phyloP scores from a whole-genome alignment of 2,113 vertebrate species.

The Pteruthius melanotis region DNA sequence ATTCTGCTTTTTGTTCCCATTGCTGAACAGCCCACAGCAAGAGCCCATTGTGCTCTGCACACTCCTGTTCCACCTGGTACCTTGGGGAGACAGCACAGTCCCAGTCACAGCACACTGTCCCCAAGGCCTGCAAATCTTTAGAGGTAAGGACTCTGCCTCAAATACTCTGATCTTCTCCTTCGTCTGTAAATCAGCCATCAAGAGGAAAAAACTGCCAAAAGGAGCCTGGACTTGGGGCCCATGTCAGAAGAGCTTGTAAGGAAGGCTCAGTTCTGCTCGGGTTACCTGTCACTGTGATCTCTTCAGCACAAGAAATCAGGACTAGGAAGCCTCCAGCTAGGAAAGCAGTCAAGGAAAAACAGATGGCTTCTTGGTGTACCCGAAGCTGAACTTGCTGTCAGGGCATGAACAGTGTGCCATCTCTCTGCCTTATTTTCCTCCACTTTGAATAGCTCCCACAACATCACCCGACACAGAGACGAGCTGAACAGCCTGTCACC shows the following conservation, averaged over 20 bases:
- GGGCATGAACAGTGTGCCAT: not conserved
- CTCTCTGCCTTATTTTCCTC: not conserved
- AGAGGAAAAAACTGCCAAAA: not conserved
- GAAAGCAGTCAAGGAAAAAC: not conserved
- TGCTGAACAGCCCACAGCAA: not conserved
- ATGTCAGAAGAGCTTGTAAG: not conserved
- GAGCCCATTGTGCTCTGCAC: not conserved
- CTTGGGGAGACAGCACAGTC: fast-evolving
- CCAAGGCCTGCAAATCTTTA: not conserved
- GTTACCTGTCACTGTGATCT: not conserved
- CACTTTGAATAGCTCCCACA: fast-evolving
- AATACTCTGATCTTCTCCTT: not conserved
- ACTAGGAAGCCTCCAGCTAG: not conserved
- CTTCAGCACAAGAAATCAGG: not conserved
- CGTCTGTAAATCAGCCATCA: not conserved
- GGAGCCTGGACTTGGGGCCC: not conserved
- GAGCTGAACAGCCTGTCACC: not conserved
- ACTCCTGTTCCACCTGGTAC: not conserved
- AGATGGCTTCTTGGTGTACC: not conserved
- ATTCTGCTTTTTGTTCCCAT: not conserved
- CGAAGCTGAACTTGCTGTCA: not conserved
- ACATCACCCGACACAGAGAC: not conserved
- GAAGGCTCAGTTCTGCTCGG: not conserved
- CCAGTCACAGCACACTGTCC: not conserved
- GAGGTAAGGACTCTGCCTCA: not conserved